Conservation (phyloP, 2,113 vertebrate genomes). For the Artemisiospiza belli region DNA sequence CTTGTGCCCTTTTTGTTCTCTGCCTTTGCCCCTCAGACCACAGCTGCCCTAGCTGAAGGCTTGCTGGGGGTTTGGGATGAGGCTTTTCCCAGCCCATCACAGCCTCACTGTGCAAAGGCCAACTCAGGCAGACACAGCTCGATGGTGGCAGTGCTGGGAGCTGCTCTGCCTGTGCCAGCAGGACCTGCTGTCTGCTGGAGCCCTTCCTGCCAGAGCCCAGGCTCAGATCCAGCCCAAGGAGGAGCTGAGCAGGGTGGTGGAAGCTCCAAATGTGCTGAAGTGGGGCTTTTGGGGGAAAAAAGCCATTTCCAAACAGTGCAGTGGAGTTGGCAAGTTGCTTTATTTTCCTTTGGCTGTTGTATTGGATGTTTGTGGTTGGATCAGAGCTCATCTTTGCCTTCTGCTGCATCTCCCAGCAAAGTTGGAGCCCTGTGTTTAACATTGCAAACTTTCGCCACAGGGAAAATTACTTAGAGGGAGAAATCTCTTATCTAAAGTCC, state of each 20-base stretch:
- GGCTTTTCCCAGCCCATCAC: neutral
- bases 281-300: neutral
- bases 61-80: neutral
- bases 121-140: neutral
- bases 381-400: constrained; percentile 10
- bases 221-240: neutral
- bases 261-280: constrained; percentile 8
- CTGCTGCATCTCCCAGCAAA: neutral
- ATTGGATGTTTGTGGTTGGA: constrained; percentile 49
- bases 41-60: neutral
- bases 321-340: neutral
- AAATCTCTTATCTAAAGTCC: constrained; percentile 17
- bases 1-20: neutral
- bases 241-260: neutral
- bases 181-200: neutral
- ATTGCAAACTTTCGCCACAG: neutral
- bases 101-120: neutral
- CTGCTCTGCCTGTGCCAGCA: neutral
- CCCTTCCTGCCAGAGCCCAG: neutral
- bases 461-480: neutral
- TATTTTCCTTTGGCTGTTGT: constrained; percentile 58
- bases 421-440: neutral
- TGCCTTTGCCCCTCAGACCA: neutral
- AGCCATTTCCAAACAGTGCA: neutral
- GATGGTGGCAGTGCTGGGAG: neutral